These are phyloP conservation scores for Hydrolagus colliei DNA, from an alignment of 2,797 vertebrate genomes.

Conservation along the genomic window DNA sequence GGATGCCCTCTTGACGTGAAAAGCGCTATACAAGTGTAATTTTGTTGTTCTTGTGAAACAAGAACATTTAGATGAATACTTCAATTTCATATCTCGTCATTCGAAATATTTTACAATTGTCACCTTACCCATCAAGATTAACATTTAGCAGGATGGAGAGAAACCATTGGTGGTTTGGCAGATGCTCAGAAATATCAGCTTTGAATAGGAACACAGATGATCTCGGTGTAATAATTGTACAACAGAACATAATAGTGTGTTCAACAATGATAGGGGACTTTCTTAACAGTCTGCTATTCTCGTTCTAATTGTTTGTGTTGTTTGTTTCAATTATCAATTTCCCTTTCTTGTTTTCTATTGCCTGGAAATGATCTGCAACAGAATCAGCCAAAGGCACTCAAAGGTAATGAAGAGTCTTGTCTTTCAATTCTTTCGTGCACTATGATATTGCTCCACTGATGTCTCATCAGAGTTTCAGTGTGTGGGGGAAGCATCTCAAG, in stretches of 20 bases:
- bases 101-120: not conserved
- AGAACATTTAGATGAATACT: not conserved
- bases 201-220: not conserved
- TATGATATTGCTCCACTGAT: conserved; percentile 8
- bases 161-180: not conserved
- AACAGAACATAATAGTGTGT: not conserved
- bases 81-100: not conserved
- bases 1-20: no score
- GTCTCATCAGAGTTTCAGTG: conserved; percentile 8
- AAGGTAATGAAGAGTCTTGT: not conserved
- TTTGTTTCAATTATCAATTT: not conserved
- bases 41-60: no score
- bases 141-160: not conserved
- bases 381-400: conserved; percentile 1
- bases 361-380: not conserved
- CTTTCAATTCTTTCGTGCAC: not conserved
- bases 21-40: no score
- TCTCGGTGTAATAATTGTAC: not conserved
- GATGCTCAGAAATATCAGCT: not conserved
- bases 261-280: not conserved
- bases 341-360: not conserved
- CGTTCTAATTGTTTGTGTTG: no score
- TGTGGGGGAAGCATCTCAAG: conserved; percentile 16
- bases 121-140: not conserved
- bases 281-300: not conserved